Base-by-base conservation (phyloP, 2,113 vertebrate genomes). In the Platichthys stellatus region DNA sequence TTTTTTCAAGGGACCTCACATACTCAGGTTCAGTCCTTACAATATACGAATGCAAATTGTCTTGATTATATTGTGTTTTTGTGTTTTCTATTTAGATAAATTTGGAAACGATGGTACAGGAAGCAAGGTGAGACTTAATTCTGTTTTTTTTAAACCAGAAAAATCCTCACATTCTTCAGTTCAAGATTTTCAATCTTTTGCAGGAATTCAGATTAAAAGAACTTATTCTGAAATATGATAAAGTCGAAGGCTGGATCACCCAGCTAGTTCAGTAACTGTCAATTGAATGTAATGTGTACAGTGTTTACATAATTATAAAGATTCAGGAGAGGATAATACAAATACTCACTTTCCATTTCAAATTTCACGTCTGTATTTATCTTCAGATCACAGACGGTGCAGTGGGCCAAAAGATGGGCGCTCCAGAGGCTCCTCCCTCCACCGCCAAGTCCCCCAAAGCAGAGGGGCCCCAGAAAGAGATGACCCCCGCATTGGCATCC, bases 331-430 rank as follows among this genome's bases (percentile, higher is more conserved):
- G 43, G 2, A 18, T 49, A 49, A 49, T 5, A 49, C 40, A 43
- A 43, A 13, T 43, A 43, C 10, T 31, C 31, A 7, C 6, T 35
- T 54, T 23, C 10, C 2, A 17, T 58, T 24, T 31, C 15, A 7
- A 15, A 49, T 11, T 2, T 76, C n/a, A 21, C 45, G 21, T 15
- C 5, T 53, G 53, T 67, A 2, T 58, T 35, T 1, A 20, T 31
- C 58, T 26, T 56, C 85, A 94, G 92, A 20, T 93, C 43, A 83
- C 88, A 35, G 94, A 94, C 47, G 88, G 89, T 0, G 78, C 87
- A 0, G 92, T 93, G 93, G 88, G 76, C 3, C 86, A 91, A 38
- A 90, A 87, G 58, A 72, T 56, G n/a, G 59, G 23, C 0, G 10
- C 62, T 12, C 70, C 57, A 0, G 38, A 80, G 24, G 80, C 78